These are phyloP conservation scores for Vesta saturnalis DNA, from an alignment of 2,888 invertebrate genomes.

Conservation along the genomic window DNA sequence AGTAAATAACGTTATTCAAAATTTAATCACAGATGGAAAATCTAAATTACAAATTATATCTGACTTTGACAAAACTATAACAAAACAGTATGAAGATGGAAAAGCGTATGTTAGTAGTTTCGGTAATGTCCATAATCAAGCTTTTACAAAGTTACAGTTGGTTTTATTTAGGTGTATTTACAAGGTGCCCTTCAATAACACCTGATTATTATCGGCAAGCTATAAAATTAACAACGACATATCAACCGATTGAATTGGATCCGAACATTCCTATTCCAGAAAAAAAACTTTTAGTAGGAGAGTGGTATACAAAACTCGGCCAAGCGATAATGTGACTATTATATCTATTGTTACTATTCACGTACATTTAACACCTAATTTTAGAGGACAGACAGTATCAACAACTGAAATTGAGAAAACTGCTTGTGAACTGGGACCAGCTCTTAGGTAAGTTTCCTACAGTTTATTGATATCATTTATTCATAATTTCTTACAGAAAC, in stretches of 20 bases:
- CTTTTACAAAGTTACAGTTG: not conserved
- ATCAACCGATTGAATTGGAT: constrained; percentile 87
- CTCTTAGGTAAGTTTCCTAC: constrained; percentile 66
- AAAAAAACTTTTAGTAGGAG: constrained; percentile 80
- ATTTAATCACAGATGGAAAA: constrained; percentile 67
- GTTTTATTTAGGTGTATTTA: constrained; percentile 73
- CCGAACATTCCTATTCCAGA: constrained; percentile 75
- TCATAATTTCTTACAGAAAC: constrained; percentile 68
- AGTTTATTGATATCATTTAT: no score
- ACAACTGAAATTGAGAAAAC: constrained; percentile 67
- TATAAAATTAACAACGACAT: constrained; percentile 71
- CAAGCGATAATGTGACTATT: constrained; percentile 65
- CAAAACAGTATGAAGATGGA: constrained; percentile 80
- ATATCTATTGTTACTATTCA: not conserved
- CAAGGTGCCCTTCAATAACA: constrained; percentile 76
- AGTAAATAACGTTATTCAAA: constrained; percentile 67
- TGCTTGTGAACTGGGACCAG: constrained; percentile 62
- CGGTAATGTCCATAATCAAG: constrained; percentile 64
- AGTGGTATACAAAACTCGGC: constrained; percentile 81
- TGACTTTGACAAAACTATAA: constrained; percentile 90
- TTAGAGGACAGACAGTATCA: constrained; percentile 66
- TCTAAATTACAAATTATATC: constrained; percentile 83
- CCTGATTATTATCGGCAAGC: constrained; percentile 71
- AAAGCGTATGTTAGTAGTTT: constrained; percentile 80
- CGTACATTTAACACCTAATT: constrained; percentile 56